phyloP scores from a whole-genome alignment of 2,888 invertebrate genomes.

The Agriopis aurantiaria region DNA sequence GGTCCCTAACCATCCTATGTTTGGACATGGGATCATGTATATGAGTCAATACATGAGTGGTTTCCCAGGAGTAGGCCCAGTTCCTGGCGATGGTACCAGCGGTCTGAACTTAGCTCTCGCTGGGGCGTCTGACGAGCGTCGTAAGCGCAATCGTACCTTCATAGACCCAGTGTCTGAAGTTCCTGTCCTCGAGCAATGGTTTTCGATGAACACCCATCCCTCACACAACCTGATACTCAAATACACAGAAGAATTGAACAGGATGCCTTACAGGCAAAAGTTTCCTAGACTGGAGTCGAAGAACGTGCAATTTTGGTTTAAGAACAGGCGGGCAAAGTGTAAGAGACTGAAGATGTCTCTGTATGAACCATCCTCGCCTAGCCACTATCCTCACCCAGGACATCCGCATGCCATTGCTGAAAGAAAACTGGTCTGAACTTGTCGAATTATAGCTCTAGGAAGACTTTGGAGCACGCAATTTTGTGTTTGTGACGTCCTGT shows the following conservation, averaged over 20 bases:
- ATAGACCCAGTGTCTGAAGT: slow-evolving; percentile 99
- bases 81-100: slow-evolving; percentile 85
- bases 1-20: slow-evolving; percentile 94
- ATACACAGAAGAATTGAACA: slow-evolving; percentile 98
- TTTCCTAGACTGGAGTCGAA: slow-evolving; percentile 99
- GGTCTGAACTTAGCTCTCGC: slow-evolving; percentile 89
- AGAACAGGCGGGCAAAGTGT: slow-evolving; percentile 99
- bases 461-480: slow-evolving; percentile 27
- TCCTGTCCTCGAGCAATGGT: slow-evolving; percentile 97
- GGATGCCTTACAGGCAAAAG: slow-evolving; percentile 98
- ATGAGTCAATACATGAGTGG: slow-evolving; percentile 94
- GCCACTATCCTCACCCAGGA: slow-evolving; percentile 86
- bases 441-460: background rate
- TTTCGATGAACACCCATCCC: slow-evolving; percentile 98
- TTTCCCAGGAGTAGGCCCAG: slow-evolving; percentile 83
- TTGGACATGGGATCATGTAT: slow-evolving; percentile 96
- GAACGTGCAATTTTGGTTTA: slow-evolving; percentile 99
- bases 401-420: slow-evolving; percentile 85
- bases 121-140: slow-evolving; percentile 92
- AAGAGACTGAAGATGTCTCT: slow-evolving; percentile 97
- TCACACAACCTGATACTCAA: slow-evolving; percentile 98
- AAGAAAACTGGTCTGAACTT: slow-evolving; percentile 74
- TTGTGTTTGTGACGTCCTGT: slow-evolving; percentile 54
- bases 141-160: slow-evolving; percentile 98
- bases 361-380: slow-evolving; percentile 90